Conservation (phyloP, 2,888 invertebrate genomes). For the Campoplex capitator region DNA sequence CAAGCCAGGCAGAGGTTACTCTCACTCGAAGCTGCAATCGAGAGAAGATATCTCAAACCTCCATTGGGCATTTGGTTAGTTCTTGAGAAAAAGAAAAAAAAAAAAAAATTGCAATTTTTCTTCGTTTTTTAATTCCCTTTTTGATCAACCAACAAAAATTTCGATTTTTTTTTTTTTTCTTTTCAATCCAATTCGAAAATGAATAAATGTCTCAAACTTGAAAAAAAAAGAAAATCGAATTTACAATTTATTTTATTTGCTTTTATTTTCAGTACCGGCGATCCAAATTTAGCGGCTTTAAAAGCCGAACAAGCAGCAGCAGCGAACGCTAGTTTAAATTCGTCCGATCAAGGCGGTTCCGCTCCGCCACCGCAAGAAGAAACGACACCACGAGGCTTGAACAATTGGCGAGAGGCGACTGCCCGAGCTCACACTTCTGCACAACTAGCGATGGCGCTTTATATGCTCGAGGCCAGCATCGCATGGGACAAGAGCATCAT, state of each 20-base stretch:
- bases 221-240: no score
- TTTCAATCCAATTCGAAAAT: no score
- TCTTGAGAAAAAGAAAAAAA: not conserved
- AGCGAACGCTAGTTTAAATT: slow-evolving; percentile 79
- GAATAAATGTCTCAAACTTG: no score
- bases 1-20: slow-evolving; percentile 91
- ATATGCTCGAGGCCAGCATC: slow-evolving; percentile 95
- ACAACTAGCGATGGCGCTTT: slow-evolving; percentile 95
- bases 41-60: slow-evolving; percentile 96
- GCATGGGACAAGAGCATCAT: slow-evolving; percentile 99
- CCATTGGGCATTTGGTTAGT: slow-evolving; percentile 90
- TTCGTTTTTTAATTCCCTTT: not conserved
- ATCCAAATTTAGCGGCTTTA: slow-evolving; percentile 88
- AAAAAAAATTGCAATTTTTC: not conserved
- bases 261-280: slow-evolving; percentile 85
- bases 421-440: slow-evolving; percentile 93
- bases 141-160: not conserved
- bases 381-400: slow-evolving; percentile 91
- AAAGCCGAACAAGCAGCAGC: slow-evolving; percentile 85
- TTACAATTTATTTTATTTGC: not conserved
- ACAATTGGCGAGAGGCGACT: slow-evolving; percentile 96
- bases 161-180: not conserved
- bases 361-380: slow-evolving; percentile 83
- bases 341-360: slow-evolving; percentile 82
- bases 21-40: slow-evolving; percentile 95